Percentiles rank a stretch among this genome's conserved stretches.
phyloP scores from a whole-genome alignment of 2,113 vertebrate species.

The Alexandromys fortis region DNA sequence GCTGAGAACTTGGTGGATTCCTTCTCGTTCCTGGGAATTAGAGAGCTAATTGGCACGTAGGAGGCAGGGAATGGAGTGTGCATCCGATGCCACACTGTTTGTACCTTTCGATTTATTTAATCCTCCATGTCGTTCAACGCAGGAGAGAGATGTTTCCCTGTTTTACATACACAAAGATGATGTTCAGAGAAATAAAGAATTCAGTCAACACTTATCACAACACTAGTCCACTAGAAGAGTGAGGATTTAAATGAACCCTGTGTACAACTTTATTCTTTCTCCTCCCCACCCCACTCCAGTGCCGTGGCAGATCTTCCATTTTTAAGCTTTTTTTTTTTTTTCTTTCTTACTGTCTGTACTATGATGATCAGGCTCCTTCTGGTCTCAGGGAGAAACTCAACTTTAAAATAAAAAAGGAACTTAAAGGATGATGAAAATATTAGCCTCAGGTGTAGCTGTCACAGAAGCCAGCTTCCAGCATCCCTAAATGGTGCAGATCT shows the following conservation, averaged over 20 bases:
- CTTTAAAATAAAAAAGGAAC: constrained; percentile 34
- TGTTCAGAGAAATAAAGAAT: background rate
- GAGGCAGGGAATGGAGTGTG: background rate
- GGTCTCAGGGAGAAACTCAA: background rate
- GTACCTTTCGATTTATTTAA: constrained; percentile 30
- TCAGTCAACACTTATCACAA: background rate
- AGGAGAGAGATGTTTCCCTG: background rate
- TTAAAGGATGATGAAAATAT: background rate
- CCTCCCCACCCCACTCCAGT: background rate
- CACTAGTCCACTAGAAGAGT: background rate
- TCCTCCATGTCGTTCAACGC: background rate
- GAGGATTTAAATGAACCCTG: background rate
- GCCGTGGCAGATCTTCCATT: background rate
- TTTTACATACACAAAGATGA: background rate
- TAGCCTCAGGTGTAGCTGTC: background rate
- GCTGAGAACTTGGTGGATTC: background rate
- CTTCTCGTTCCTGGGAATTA: constrained; percentile 36
- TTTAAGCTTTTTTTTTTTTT: background rate
- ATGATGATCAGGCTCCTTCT: background rate
- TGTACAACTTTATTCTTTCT: background rate
- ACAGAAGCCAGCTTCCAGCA: background rate
- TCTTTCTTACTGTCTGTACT: background rate
- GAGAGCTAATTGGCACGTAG: background rate
- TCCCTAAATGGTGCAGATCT: background rate
- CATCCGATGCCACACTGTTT: background rate